Percentiles rank a stretch among this genome's conserved stretches.
Evolutionary conservation across 2,797 vertebrate genomes (phyloP).

Genomic region (Dicrostonyx torquatus): DNA sequence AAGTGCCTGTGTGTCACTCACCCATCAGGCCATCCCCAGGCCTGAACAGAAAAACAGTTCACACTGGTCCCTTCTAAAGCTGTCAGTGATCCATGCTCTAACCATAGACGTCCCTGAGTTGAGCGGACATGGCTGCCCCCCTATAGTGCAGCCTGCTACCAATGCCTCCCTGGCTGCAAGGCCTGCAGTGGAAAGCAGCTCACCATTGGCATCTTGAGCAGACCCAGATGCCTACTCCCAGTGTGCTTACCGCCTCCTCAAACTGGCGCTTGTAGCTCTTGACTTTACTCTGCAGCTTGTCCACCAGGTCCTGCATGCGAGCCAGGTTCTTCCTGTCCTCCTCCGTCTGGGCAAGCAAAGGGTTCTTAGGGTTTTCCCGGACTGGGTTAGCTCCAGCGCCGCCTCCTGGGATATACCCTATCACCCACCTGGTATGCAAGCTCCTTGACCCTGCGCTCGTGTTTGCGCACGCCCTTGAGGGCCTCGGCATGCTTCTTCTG

Average conservation of each 20-base stretch:
- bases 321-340: conserved; percentile 95
- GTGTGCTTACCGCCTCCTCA: conserved; percentile 93
- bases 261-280: conserved; percentile 96
- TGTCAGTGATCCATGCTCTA: background rate
- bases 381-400: accelerated
- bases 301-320: conserved; percentile 95
- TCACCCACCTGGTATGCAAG: conserved; percentile 92
- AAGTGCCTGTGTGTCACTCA: background rate
- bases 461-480: conserved; percentile 94
- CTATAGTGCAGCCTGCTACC: background rate
- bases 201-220: background rate
- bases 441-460: conserved; percentile 93
- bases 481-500: conserved; percentile 91
- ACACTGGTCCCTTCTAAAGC: background rate
- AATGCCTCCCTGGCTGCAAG: background rate
- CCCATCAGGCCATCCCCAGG: too few relatives aligned
- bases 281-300: conserved; percentile 96
- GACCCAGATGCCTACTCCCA: accelerated
- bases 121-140: background rate
- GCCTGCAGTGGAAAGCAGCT: background rate
- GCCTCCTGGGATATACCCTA: background rate
- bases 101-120: background rate
- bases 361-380: background rate
- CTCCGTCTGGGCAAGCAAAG: conserved; percentile 87
- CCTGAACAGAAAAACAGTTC: background rate